Evolutionary conservation across 35 echinoderm and acorn worm genomes (phyloP).

Genomic region (Apostichopus californicus): DNA sequence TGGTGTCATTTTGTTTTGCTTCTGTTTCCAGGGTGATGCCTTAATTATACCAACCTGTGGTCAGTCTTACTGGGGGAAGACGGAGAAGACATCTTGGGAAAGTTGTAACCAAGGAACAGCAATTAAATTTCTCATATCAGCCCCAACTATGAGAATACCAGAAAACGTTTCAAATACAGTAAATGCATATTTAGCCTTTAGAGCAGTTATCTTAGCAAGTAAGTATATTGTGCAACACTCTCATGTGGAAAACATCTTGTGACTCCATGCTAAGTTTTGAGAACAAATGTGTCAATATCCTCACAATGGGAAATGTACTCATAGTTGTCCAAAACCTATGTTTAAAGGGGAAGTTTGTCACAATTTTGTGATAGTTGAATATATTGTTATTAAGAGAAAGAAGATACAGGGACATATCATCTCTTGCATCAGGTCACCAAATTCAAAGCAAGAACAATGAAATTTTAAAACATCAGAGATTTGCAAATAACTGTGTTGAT

Average conservation of each 20-base stretch:
- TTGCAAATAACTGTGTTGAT: too few relatives aligned
- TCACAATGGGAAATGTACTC: too few relatives aligned
- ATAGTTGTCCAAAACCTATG: too few relatives aligned
- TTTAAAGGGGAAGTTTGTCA: too few relatives aligned
- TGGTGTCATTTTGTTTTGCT: background rate
- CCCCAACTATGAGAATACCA: constrained; percentile 90
- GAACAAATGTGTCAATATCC: too few relatives aligned
- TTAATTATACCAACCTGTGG: constrained; percentile 79
- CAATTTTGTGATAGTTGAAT: too few relatives aligned
- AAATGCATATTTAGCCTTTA: constrained; percentile 95
- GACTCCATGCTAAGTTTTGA: too few relatives aligned
- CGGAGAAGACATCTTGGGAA: constrained; percentile 80
- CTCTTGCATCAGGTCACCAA: too few relatives aligned
- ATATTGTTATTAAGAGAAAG: too few relatives aligned
- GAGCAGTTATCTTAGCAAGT: constrained; percentile 84
- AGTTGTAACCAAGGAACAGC: constrained; percentile 85
- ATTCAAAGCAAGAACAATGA: too few relatives aligned
- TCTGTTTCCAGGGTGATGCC: constrained; percentile 75
- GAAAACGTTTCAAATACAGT: constrained; percentile 85
- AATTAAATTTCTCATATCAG: constrained; percentile 97
- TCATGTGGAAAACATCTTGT: background rate
- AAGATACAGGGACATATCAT: too few relatives aligned
- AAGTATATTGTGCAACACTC: background rate
- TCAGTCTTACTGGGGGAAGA: constrained; percentile 79
- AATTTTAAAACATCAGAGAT: too few relatives aligned